Conservation (phyloP, 2,888 invertebrate genomes). For the Theristus sp. region DNA sequence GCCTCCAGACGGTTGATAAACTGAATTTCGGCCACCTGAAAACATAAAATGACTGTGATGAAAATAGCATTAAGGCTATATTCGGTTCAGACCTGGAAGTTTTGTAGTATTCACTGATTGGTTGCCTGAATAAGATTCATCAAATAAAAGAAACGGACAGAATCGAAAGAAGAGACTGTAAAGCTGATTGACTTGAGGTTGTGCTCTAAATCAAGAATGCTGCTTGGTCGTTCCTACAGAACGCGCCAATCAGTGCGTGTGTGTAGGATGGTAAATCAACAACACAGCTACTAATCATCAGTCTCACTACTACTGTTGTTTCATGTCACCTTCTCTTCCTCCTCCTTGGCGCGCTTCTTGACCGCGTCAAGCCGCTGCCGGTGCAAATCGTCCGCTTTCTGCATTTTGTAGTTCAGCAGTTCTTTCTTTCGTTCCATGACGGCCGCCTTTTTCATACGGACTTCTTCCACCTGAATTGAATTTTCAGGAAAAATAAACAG, state of each 20-base stretch:
- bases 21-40: slow-evolving; percentile 68
- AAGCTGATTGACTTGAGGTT: too few species aligned
- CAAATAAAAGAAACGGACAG: too few species aligned
- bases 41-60: not conserved
- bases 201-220: too few species aligned
- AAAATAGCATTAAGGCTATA: not conserved
- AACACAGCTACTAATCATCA: too few species aligned
- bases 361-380: slow-evolving; percentile 48
- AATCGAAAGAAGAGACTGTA: too few species aligned
- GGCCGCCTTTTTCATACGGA: slow-evolving; percentile 57
- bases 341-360: slow-evolving; percentile 84
- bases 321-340: slow-evolving; percentile 75
- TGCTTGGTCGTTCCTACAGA: too few species aligned
- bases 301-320: too few species aligned
- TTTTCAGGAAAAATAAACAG: not conserved
- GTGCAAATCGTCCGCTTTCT: not conserved
- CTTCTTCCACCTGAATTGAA: slow-evolving; percentile 42
- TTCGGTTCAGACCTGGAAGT: not conserved
- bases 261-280: too few species aligned
- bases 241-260: too few species aligned
- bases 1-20: slow-evolving; percentile 90
- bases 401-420: slow-evolving; percentile 24
- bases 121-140: too few species aligned
- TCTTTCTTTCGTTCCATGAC: slow-evolving; percentile 51
- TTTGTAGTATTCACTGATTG: slow-evolving; percentile 1